Evolutionary conservation across 2,888 invertebrate species (phyloP).

Genomic region (Unio delphinus): DNA sequence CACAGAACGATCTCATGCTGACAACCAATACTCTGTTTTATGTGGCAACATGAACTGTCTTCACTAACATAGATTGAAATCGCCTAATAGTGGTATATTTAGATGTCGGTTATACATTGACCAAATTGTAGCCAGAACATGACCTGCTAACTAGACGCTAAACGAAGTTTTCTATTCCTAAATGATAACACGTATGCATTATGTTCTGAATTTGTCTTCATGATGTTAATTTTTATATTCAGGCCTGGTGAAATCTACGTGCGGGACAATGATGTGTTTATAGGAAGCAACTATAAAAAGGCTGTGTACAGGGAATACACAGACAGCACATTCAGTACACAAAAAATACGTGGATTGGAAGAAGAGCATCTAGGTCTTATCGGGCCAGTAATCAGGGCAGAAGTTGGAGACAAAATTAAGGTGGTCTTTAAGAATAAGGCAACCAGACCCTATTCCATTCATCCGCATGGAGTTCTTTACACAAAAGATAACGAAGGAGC

Average conservation of each 20-base stretch:
- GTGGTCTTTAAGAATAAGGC: constrained; percentile 36
- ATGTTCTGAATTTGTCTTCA: no score
- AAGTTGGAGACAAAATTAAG: constrained; percentile 28
- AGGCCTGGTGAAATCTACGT: constrained; percentile 14
- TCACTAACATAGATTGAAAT: no score
- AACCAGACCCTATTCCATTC: constrained; percentile 29
- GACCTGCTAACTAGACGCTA: no score
- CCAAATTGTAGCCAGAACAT: no score
- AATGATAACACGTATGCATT: no score
- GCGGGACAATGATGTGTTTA: constrained; percentile 15
- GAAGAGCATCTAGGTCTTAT: constrained; percentile 38
- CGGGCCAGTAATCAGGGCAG: constrained; percentile 39
- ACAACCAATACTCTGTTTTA: no score
- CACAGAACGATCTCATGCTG: no score
- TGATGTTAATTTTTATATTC: background rate
- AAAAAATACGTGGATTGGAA: constrained; percentile 10
- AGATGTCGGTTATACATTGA: no score
- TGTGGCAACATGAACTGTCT: no score
- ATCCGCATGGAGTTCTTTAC: constrained; percentile 41
- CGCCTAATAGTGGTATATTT: no score
- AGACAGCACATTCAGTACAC: constrained; percentile 24
- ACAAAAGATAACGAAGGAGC: constrained; percentile 39
- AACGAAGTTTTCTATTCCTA: no score
- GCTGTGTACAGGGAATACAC: constrained; percentile 32
- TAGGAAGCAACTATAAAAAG: constrained; percentile 38